Evolutionary conservation across 2,888 invertebrate species (phyloP).

Genomic region (Drosophila buzzatii): DNA sequence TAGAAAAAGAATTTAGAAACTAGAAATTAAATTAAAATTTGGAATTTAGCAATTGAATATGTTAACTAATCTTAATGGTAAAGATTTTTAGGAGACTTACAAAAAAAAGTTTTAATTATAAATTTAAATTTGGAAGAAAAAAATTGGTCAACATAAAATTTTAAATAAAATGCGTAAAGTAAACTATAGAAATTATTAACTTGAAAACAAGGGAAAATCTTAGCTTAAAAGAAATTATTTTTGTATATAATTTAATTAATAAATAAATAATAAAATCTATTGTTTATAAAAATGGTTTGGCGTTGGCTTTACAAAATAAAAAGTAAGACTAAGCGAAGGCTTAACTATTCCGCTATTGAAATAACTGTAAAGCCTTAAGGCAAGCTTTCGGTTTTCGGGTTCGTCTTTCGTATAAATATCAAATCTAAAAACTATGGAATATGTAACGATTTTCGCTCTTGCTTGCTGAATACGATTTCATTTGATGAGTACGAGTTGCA

Average conservation of each 20-base stretch:
- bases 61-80: background rate
- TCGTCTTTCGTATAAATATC: conserved; percentile 3
- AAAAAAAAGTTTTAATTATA: background rate
- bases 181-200: background rate
- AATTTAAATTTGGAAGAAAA: no score
- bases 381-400: conserved; percentile 1
- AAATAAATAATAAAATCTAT: background rate
- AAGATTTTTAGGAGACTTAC: background rate
- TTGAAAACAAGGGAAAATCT: background rate
- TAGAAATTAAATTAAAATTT: conserved; percentile 12
- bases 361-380: background rate
- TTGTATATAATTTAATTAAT: no score
- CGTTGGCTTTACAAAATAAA: background rate
- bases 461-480: conserved; percentile 51
- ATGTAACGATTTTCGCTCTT: conserved; percentile 54
- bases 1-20: conserved; percentile 14
- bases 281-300: background rate
- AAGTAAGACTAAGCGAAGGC: background rate
- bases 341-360: background rate
- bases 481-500: conserved; percentile 55
- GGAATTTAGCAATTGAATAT: background rate
- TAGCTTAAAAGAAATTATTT: background rate
- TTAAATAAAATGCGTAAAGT: no score
- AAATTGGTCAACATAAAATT: no score
- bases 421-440: conserved; percentile 32